These are phyloP conservation scores for Polydrusus pterygomalis DNA, from an alignment of 2,888 invertebrate species.

Conservation along the genomic window DNA sequence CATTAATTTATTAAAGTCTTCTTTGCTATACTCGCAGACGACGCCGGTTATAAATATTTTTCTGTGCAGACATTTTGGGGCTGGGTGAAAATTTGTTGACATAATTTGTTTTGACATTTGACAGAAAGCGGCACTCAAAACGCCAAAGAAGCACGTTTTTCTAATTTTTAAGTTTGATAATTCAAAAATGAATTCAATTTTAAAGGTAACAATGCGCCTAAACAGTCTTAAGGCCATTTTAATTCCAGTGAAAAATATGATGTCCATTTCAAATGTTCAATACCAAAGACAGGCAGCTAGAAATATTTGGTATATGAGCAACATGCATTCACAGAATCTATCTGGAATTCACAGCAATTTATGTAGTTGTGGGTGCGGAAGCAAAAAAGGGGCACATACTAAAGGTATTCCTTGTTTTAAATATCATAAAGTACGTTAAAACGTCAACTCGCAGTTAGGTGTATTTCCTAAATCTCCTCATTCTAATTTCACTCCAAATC, in stretches of 20 bases:
- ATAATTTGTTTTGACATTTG: neutral
- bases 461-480: too few species aligned
- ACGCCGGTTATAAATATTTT: too few species aligned
- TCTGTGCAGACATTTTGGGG: too few species aligned
- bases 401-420: conserved; percentile 76
- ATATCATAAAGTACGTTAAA: conserved; percentile 4
- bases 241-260: conserved; percentile 65
- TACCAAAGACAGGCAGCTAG: conserved; percentile 80
- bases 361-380: conserved; percentile 81
- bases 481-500: too few species aligned
- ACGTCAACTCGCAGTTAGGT: neutral
- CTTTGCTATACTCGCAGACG: too few species aligned
- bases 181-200: conserved; percentile 79
- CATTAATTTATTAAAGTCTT: too few species aligned
- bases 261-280: conserved; percentile 59
- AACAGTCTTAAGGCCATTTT: conserved; percentile 63
- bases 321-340: conserved; percentile 65
- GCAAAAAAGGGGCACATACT: conserved; percentile 77
- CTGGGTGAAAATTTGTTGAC: too few species aligned
- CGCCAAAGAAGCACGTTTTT: conserved; percentile 46
- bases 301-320: conserved; percentile 84
- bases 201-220: conserved; percentile 77
- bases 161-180: neutral
- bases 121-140: conserved; percentile 37
- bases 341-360: conserved; percentile 75